Percentiles rank a stretch among this genome's conserved stretches.
Evolutionary conservation across 2,888 invertebrate species (phyloP).

Genomic region (Micoletzkya japonica): DNA sequence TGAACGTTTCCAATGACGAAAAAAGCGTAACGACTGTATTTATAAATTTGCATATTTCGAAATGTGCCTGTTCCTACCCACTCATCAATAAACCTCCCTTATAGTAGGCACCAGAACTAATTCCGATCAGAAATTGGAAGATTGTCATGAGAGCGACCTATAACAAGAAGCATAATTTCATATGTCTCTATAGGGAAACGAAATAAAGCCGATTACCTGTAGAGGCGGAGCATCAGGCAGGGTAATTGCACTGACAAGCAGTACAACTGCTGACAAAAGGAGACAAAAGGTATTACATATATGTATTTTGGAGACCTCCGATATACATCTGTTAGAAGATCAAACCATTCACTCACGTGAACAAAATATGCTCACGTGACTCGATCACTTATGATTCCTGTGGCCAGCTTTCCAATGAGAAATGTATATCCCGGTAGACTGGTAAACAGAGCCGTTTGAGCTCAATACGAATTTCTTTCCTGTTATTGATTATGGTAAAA

Average conservation of each 20-base stretch:
- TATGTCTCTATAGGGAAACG: neutral
- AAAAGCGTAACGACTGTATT: conserved; percentile 42
- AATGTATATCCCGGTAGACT: conserved; percentile 6
- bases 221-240: conserved; percentile 29
- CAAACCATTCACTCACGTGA: neutral
- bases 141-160: conserved; percentile 28
- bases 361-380: conserved; percentile 1
- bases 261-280: conserved; percentile 38
- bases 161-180: neutral
- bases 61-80: too few species aligned
- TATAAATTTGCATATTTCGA: too few species aligned
- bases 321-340: conserved; percentile 21
- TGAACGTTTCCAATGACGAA: conserved; percentile 43
- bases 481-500: too few species aligned
- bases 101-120: conserved; percentile 42
- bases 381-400: conserved; percentile 9
- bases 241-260: conserved; percentile 32
- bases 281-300: conserved; percentile 38
- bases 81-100: conserved; percentile 41
- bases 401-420: conserved; percentile 10
- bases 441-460: neutral
- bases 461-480: too few species aligned
- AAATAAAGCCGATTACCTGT: too few species aligned
- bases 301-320: conserved; percentile 37
- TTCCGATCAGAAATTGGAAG: conserved; percentile 42